A percentile compares a stretch with the other conserved stretches of the same genome.
Conservation (phyloP, 2,113 vertebrate species). For the Empidonax alnorum region DNA sequence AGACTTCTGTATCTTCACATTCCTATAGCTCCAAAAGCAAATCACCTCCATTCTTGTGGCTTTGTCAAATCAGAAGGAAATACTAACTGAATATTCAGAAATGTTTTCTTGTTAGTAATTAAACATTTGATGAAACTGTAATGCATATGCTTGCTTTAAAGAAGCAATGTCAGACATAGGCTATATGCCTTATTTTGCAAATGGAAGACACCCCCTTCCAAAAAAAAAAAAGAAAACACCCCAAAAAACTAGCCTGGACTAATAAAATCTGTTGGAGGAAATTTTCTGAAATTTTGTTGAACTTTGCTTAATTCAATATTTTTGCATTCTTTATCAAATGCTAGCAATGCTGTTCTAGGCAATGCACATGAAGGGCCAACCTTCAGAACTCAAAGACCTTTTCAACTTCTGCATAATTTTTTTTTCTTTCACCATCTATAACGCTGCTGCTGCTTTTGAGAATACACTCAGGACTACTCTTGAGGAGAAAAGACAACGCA, state of each 20-base stretch:
- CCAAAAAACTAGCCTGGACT: not conserved
- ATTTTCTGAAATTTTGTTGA: not conserved
- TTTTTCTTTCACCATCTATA: too few relatives aligned
- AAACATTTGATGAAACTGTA: not conserved
- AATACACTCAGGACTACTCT: too few relatives aligned
- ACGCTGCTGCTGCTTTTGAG: too few relatives aligned
- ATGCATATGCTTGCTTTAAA: not conserved
- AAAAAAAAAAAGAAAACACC: too few relatives aligned
- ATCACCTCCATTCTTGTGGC: not conserved
- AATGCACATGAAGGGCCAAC: not conserved
- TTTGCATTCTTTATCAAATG: not conserved
- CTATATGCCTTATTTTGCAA: not conserved
- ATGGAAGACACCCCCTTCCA: not conserved
- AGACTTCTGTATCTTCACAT: not conserved
- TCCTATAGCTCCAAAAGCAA: not conserved
- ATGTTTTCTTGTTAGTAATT: not conserved
- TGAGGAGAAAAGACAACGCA: too few relatives aligned
- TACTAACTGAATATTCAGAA: not conserved
- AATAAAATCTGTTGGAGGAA: not conserved
- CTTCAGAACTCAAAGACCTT: not conserved
- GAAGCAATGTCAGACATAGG: not conserved
- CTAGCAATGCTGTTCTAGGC: not conserved
- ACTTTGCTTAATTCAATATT: not conserved
- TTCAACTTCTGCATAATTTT: not conserved
- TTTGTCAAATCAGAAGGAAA: not conserved